Conservation (phyloP, 2,888 invertebrate species). For the Lutraria lutraria region DNA sequence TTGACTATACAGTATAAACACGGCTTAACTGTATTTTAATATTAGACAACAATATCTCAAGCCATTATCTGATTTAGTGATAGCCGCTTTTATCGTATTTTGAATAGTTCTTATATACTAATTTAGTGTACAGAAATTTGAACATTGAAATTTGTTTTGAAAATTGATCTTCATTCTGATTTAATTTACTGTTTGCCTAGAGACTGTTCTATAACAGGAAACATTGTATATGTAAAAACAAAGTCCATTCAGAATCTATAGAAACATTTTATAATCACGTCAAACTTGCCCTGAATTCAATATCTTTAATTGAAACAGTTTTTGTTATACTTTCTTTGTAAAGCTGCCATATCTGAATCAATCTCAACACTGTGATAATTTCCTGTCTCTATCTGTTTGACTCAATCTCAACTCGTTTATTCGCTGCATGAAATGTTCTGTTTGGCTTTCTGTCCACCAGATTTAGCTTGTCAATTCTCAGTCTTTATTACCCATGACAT, state of each 20-base stretch:
- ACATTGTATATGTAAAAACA: not conserved
- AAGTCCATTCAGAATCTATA: not conserved
- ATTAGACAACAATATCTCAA: not conserved
- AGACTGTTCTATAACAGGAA: not conserved
- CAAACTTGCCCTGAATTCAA: not conserved
- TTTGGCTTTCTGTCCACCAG: too few relatives aligned
- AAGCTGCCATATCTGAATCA: not conserved
- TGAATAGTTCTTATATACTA: conserved; percentile 1
- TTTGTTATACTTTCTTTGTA: not conserved
- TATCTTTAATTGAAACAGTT: not conserved
- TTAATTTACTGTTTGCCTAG: not conserved
- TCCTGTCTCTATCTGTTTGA: too few relatives aligned
- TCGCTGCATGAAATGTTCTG: too few relatives aligned
- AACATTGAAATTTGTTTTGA: conserved; percentile 23
- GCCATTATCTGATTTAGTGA: not conserved
- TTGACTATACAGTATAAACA: not conserved
- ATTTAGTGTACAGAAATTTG: not conserved
- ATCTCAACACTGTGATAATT: too few relatives aligned
- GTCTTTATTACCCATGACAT: too few relatives aligned
- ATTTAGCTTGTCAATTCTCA: too few relatives aligned
- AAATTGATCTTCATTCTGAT: conserved; percentile 18
- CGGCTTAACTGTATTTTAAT: not conserved
- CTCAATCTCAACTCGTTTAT: too few relatives aligned
- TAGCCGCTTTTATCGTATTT: conserved; percentile 17
- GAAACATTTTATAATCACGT: not conserved